These are phyloP conservation scores for Anser brachyrhynchus DNA, from an alignment of 2,113 vertebrate genomes.

Conservation along the genomic window DNA sequence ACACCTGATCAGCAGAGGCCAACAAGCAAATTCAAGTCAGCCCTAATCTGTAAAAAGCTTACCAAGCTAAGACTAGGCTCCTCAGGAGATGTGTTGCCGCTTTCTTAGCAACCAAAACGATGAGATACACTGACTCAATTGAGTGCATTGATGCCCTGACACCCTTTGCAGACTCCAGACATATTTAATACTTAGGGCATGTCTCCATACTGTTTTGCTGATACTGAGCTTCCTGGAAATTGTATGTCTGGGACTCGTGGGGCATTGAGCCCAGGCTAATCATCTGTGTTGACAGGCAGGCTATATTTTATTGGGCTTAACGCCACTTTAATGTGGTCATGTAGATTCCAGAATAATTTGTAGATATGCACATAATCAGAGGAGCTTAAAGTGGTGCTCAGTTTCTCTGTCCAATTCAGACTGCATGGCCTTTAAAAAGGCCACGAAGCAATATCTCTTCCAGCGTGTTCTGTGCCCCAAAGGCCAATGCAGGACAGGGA, in stretches of 20 bases:
- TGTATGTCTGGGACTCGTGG: neutral
- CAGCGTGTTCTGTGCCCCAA: neutral
- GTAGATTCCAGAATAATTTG: neutral
- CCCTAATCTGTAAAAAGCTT: neutral
- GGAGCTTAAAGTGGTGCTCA: neutral
- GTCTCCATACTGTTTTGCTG: neutral
- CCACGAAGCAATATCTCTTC: neutral
- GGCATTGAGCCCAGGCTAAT: neutral
- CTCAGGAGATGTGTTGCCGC: neutral
- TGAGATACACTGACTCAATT: neutral
- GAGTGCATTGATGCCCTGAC: neutral
- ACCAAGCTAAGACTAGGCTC: neutral
- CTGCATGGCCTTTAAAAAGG: neutral
- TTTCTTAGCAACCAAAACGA: neutral
- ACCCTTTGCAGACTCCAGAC: neutral
- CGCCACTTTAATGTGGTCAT: neutral
- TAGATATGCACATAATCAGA: neutral
- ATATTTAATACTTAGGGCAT: neutral
- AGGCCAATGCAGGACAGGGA: constrained; percentile 16
- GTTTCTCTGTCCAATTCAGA: constrained; percentile 2
- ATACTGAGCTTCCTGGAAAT: neutral
- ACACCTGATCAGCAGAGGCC: neutral
- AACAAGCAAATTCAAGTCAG: neutral
- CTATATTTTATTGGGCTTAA: constrained; percentile 6
- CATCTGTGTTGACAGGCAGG: neutral